Evolutionary conservation across 2,797 vertebrate species (phyloP).

Genomic region (Acomys russatus): DNA sequence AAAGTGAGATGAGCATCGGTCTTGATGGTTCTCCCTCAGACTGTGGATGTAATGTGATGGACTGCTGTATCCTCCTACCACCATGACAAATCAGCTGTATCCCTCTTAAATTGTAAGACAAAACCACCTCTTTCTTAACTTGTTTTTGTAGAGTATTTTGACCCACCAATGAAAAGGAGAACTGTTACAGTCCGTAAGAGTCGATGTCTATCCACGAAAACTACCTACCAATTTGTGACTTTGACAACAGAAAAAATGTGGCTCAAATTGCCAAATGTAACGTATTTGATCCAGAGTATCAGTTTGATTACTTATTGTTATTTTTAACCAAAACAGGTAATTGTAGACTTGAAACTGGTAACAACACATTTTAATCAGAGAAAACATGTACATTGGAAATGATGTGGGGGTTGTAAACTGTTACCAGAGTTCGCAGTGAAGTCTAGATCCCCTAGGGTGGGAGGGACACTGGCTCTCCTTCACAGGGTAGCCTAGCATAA

Average conservation of each 20-base stretch:
- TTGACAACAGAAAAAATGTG: neutral
- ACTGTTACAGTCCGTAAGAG: neutral
- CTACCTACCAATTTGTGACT: neutral
- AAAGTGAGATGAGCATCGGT: neutral
- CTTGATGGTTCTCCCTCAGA: no score
- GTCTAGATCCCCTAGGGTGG: neutral
- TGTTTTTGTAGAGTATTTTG: neutral
- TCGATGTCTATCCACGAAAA: neutral
- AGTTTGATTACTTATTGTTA: neutral
- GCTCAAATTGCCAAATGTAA: neutral
- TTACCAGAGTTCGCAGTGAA: neutral
- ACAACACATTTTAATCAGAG: neutral
- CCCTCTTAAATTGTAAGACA: neutral
- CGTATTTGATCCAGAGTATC: neutral
- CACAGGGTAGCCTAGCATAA: neutral
- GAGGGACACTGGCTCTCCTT: neutral
- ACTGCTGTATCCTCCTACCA: neutral
- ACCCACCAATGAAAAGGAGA: neutral
- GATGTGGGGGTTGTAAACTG: neutral
- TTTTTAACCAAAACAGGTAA: constrained; percentile 3
- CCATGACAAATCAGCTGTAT: neutral
- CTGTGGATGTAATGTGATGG: neutral
- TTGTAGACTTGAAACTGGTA: neutral
- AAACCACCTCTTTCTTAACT: neutral
- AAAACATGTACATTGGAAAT: neutral